Evolutionary conservation across 2,888 invertebrate genomes (phyloP), one percentile per base, ranked within the genome.

Genomic region (Lasioglossum oenotherae): DNA sequence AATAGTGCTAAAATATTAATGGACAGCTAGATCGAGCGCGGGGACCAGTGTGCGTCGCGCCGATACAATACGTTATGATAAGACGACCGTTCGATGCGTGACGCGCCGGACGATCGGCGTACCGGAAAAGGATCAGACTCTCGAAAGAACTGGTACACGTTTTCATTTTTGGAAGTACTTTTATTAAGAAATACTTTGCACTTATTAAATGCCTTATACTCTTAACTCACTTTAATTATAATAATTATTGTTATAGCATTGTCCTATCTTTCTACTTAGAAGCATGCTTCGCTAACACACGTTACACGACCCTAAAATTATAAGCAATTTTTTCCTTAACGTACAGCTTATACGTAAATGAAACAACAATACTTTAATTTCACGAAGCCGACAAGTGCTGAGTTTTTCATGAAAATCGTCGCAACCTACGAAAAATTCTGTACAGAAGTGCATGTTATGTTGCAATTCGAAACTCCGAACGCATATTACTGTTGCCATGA

Each of bases 121-220:
- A n/a, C 12, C 12, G 23, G 53, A 23, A 53, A n/a, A 8, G 53
- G 3, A 10, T n/a, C 53, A 10, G 53, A 3, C 10, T n/a, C 1
- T 10, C 10, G 53, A 53, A 53, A n/a, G 10, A n/a, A n/a, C 53
- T n/a, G 1, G 6, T 35, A 74, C 23, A 10, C 57, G 16, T 16
- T 23, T 12, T 89, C 90, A 88, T 92, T 94, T 94, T 94, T 92
- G 93, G 93, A 93, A 94, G 93, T 95, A 95, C 93, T 94, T 95
- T 95, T 95, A 95, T 95, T 95, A 95, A 95, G 95, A 95, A 95
- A 95, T 95, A 95, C 94, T 95, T 95, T 95, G 95, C 95, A 95
- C 94, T 95, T 94, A 93, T 93, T 94, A 94, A 95, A 95, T 95
- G 95, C 94, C 95, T 95, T 95, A 95, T 93, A 92, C 92, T 93